Base-by-base conservation (phyloP, 2,797 vertebrate genomes). In the Eospalax fontanierii region DNA sequence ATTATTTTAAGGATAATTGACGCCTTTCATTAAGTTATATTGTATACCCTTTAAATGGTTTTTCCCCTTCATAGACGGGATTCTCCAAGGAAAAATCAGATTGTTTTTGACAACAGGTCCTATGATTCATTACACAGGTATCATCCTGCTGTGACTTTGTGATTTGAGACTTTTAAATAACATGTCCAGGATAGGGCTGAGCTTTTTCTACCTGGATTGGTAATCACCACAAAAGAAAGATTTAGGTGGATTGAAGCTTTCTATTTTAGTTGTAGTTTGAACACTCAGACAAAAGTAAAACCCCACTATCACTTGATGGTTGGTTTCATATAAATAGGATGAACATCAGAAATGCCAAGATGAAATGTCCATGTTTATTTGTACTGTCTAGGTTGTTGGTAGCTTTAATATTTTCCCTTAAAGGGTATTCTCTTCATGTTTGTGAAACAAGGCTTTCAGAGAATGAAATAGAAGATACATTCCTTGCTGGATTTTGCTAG, bases 71-170 rank as follows among this genome's bases (percentile, higher is more conserved):
- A 73, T 99, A 99, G 99, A 99, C 98, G 99, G 98, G 99, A 99
- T 98, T 98, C 99, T 99, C 98, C 99, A 19, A 99, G 99, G 99
- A 99, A 99, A 99, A 99, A 98, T 98, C 98, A 99, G 97, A 98
- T 98, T 98, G 98, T 98, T 99, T 99, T 99, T 99, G 99, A 99
- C 98, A 99, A 98, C 98, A 98, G 98, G 98, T 98, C 98, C 98
- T 98, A 93, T 98, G 99, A 99, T 98, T 98, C 99, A 97, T 98
- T 99, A 98, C 99, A 97, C 99, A 99, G 99, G 99, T 99, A 99
- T 98, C 98, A 98, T 98, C 97, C 98, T 98, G 98, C 98, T 97
- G 97, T 96, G 98, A 84, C 98, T 98, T 98, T 98, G 97, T 96
- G 98, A 89, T 98, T 98, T 98, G 98, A 98, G 98, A 97, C 96